phyloP scores from a whole-genome alignment of 2,888 invertebrate genomes.

The Drosophila imparisetae region DNA sequence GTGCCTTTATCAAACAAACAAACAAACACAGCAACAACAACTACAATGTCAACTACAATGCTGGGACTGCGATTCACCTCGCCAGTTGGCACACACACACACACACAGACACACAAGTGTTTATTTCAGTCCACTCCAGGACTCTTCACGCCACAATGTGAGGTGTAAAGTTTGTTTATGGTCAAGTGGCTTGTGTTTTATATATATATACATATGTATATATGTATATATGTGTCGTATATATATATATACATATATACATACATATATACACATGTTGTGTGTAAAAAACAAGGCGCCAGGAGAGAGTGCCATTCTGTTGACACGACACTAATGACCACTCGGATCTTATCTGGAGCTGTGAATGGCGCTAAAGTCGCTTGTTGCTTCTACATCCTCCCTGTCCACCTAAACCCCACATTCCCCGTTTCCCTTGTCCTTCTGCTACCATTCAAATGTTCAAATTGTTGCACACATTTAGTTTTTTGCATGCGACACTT shows the following conservation, averaged over 20 bases:
- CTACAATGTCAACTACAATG: conserved; percentile 12
- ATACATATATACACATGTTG: conserved; percentile 4
- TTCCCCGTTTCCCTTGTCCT: background rate
- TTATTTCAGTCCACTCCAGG: conserved; percentile 75
- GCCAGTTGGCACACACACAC: conserved; percentile 45
- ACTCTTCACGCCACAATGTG: conserved; percentile 61
- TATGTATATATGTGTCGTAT: conserved; percentile 7
- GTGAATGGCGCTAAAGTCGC: conserved; percentile 32
- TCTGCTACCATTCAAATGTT: conserved; percentile 21
- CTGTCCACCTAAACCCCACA: background rate
- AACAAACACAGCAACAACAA: conserved; percentile 39
- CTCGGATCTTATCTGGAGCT: conserved; percentile 71
- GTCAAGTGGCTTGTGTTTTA: conserved; percentile 68
- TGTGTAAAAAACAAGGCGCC: conserved; percentile 32
- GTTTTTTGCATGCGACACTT: conserved; percentile 45
- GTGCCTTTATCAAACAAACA: conserved; percentile 45
- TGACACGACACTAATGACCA: conserved; percentile 80
- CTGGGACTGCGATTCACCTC: conserved; percentile 17
- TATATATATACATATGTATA: background rate
- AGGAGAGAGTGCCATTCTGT: conserved; percentile 52
- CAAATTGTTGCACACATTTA: conserved; percentile 46
- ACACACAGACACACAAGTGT: conserved; percentile 58
- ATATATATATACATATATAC: background rate
- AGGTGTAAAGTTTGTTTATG: conserved; percentile 81
- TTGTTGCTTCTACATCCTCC: conserved; percentile 36